Evolutionary conservation across 2,888 invertebrate genomes (phyloP).

Genomic region (Leucoma salicis): DNA sequence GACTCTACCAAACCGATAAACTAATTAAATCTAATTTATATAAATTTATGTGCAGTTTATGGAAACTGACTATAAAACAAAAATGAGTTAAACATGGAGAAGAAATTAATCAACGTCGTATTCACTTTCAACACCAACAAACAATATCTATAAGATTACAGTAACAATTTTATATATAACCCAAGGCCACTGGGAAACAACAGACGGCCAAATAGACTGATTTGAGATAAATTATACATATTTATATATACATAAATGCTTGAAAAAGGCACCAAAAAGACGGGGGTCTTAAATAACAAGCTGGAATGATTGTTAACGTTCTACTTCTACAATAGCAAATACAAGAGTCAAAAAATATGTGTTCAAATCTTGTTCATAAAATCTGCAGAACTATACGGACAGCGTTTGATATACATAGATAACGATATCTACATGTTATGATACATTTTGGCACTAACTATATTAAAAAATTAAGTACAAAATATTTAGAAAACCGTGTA

Average conservation of each 20-base stretch:
- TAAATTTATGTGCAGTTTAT: slow-evolving; percentile 9
- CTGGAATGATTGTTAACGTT: slow-evolving; percentile 41
- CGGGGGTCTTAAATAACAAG: slow-evolving; percentile 21
- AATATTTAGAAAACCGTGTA: slow-evolving; percentile 42
- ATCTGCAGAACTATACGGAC: slow-evolving; percentile 8
- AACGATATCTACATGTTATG: slow-evolving; percentile 23
- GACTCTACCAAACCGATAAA: slow-evolving; percentile 51
- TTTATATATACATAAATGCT: slow-evolving; percentile 24
- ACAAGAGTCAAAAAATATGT: slow-evolving; percentile 43
- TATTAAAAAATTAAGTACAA: slow-evolving; percentile 30
- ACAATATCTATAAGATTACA: slow-evolving; percentile 34
- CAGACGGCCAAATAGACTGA: slow-evolving; percentile 15
- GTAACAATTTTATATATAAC: slow-evolving; percentile 13
- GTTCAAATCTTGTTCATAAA: slow-evolving; percentile 10
- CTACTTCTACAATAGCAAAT: slow-evolving; percentile 24
- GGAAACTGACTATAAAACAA: not conserved
- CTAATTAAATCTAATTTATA: slow-evolving; percentile 33
- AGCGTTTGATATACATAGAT: slow-evolving; percentile 7
- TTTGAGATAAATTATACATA: slow-evolving; percentile 12
- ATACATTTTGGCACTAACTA: slow-evolving; percentile 50
- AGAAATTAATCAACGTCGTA: slow-evolving; percentile 10
- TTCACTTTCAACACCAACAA: slow-evolving; percentile 26
- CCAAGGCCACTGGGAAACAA: slow-evolving; percentile 14
- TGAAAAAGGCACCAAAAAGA: slow-evolving; percentile 27
- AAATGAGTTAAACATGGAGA: not conserved